Base-by-base conservation (phyloP, 92 coral and sea anemone species). In the Nematostella vectensis region DNA sequence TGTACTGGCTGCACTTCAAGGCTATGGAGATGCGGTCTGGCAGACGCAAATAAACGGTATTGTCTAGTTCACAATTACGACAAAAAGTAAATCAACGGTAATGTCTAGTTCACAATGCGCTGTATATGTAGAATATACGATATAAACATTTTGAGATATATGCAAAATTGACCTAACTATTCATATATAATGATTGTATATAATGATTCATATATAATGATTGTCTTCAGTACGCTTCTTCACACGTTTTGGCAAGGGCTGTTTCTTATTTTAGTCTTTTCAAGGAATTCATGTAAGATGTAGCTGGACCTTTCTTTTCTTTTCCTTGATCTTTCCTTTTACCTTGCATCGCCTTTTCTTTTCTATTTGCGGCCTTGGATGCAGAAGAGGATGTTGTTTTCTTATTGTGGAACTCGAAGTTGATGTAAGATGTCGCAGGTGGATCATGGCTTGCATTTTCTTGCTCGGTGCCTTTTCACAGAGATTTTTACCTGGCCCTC, bases 1-100 rank as follows among this genome's bases (percentile, higher is more conserved):
- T 45, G 58, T 68, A 4, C 47, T 76, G 57, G 84, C 91, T 27
- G 91, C 91, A 4, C 43, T 82, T 39, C 80, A 70, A 64, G 91
- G 91, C 4, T 82, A 77, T 45, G 66, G 84, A 55, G 91, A 82
- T 21, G 91, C 91, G 3, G 82, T 82, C 22, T 82, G 91, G 91
- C 91, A 82, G 62, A 82, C 91, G 16, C 91, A 82, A 70, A 82
- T 82, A 23, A 82, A 82, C 37, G 91, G 91, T 82, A 49, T 4
- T n/a, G n/a, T n/a, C n/a, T n/a, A n/a, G n/a, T n/a, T n/a, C n/a
- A n/a, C n/a, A n/a, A n/a, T n/a, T n/a, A n/a, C n/a, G n/a, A n/a
- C n/a, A n/a, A n/a, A n/a, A n/a, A n/a, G n/a, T n/a, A n/a, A n/a
- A n/a, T n/a, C n/a, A n/a, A n/a, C n/a, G n/a, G n/a, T n/a, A 6